A percentile compares a stretch with the other conserved stretches of the same genome.
These are phyloP conservation scores for Crotalus tigris DNA, from an alignment of 2,113 vertebrate genomes.

Conservation along the genomic window DNA sequence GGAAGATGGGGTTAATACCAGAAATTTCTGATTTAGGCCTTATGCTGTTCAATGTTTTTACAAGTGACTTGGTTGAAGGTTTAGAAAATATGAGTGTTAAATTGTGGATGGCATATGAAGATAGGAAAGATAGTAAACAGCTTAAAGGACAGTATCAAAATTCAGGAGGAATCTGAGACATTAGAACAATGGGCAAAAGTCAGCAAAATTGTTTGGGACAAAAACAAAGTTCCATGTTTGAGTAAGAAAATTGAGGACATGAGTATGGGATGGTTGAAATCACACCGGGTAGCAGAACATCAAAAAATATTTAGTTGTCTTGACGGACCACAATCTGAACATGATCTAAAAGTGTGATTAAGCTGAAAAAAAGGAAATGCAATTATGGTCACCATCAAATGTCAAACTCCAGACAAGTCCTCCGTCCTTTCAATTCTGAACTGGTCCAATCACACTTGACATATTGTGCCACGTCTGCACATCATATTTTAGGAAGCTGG, in stretches of 20 bases:
- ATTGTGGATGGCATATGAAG: not conserved
- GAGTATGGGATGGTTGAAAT: not conserved
- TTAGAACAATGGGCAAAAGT: not conserved
- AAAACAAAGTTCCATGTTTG: not conserved
- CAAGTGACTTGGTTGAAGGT: not conserved
- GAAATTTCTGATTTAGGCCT: not conserved
- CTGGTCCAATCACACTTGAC: not conserved
- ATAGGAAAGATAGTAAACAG: not conserved
- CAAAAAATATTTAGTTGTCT: not conserved
- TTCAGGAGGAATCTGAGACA: not conserved
- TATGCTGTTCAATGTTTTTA: not conserved
- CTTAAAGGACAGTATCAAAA: not conserved
- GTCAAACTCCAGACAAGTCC: not conserved
- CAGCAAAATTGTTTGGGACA: not conserved
- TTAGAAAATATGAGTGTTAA: not conserved
- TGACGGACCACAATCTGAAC: not conserved
- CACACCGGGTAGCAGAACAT: too few relatives aligned
- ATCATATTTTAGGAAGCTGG: not conserved
- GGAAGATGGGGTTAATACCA: not conserved
- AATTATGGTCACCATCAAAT: not conserved
- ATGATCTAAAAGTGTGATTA: not conserved
- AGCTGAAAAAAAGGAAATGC: not conserved
- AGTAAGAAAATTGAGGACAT: not conserved
- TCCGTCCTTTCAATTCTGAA: not conserved
- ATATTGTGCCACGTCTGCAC: not conserved